Conservation (phyloP, 2,797 vertebrate species). For the Silurus aristotelis region DNA sequence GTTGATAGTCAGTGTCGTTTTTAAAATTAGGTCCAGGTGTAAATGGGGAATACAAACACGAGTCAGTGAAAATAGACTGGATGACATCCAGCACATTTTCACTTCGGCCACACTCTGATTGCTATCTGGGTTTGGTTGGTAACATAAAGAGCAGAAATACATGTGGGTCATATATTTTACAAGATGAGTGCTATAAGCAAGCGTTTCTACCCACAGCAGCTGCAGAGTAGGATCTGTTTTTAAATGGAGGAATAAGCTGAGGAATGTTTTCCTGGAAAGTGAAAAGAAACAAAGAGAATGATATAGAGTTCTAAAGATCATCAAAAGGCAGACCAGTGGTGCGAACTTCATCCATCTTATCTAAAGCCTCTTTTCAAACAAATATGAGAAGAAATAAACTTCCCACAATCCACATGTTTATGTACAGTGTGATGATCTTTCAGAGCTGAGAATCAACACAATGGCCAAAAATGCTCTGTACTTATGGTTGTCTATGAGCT, state of each 20-base stretch:
- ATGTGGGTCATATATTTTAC: background rate
- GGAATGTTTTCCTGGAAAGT: slow-evolving; percentile 27
- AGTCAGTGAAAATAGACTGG: background rate
- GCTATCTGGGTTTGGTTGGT: background rate
- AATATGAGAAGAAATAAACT: slow-evolving; percentile 39
- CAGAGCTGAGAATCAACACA: slow-evolving; percentile 12
- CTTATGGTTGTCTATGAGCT: slow-evolving; percentile 23
- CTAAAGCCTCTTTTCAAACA: slow-evolving; percentile 47
- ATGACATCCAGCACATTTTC: background rate
- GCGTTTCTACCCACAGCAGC: background rate
- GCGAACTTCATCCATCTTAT: slow-evolving; percentile 48
- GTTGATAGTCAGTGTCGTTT: slow-evolving; percentile 5
- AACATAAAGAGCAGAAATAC: background rate
- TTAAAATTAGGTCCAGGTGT: background rate
- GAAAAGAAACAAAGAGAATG: slow-evolving; percentile 13
- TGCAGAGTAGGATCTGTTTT: background rate
- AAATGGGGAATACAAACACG: background rate
- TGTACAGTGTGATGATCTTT: slow-evolving; percentile 27
- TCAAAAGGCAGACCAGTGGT: slow-evolving; percentile 29
- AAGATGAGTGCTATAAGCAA: slow-evolving; percentile 3
- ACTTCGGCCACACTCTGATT: background rate
- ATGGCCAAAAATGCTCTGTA: background rate
- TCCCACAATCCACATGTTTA: slow-evolving; percentile 34
- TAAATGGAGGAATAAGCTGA: slow-evolving; percentile 5
- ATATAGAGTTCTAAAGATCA: slow-evolving; percentile 19